Base-by-base conservation (phyloP, 30 jellyfish, hydroid and myxozoan genomes). In the Nemopilema nomurai region DNA sequence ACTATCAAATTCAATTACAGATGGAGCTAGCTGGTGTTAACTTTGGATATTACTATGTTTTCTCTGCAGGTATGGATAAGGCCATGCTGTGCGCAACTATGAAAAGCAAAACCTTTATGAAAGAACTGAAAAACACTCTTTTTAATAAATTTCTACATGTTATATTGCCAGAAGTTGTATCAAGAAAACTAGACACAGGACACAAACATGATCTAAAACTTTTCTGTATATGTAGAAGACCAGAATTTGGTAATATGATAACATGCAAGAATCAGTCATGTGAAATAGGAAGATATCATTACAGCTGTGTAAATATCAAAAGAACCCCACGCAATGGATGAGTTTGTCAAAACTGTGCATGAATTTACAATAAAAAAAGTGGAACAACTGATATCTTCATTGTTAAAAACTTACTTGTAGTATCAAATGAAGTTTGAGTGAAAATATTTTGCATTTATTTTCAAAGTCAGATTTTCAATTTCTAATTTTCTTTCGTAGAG, bases 231-330 rank as follows among this genome's bases (percentile, higher is more conserved):
- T 77, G 77, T 64, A 51, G 63, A 57, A 66, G 63, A 41, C 87
- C 87, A 41, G 74, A 62, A 62, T 77, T 77, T 64, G 64, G 73
- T 29, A 62, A 62, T 16, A 62, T 77, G 87, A 77, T 77, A 41
- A 50, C 87, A 26, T 77, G 87, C 63, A 74, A 57, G 13, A 41
- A 41, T 41, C 57, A 41, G 57, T 41, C 57, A 41, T 41, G 57
- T 41, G 57, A 41, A 41, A 41, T 3, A 41, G 57, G 57, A 41
- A 41, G 57, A 41, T 41, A 41, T 41, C 57, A 41, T 41, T 41
- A 41, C 57, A 41, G 57, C 57, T 41, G 57, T 41, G 57, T 41
- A 41, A 41, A 41, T 41, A 41, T 41, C 9, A 41, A 41, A 41
- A 41, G 57, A 41, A 13, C 57, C 57, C 57, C 57, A 41, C 57